These are phyloP conservation scores for Nasonia giraulti DNA, from an alignment of 1,140 invertebrate genomes.

Conservation along the genomic window DNA sequence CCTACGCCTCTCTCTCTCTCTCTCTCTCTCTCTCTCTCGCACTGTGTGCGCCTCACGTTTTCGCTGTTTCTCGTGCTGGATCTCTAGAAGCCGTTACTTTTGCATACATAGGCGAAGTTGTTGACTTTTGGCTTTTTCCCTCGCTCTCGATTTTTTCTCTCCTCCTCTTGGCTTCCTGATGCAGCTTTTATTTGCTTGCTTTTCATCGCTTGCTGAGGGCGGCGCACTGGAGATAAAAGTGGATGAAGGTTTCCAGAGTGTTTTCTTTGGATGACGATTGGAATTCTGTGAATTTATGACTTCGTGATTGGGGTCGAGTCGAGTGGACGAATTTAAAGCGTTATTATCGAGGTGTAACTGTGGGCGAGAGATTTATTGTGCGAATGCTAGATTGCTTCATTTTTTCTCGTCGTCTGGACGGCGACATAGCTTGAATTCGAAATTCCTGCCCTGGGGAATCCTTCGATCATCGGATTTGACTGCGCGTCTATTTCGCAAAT, in stretches of 20 bases:
- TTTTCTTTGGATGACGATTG: too few relatives aligned
- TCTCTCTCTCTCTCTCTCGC: background rate
- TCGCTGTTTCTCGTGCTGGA: background rate
- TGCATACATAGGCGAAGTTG: background rate
- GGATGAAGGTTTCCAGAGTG: too few relatives aligned
- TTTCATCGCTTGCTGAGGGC: too few relatives aligned
- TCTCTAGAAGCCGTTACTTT: background rate
- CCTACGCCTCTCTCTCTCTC: background rate
- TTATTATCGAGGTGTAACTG: too few relatives aligned
- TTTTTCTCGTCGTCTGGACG: background rate
- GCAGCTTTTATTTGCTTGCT: background rate
- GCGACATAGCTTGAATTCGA: too few relatives aligned
- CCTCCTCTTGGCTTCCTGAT: background rate
- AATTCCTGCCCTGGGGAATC: background rate
- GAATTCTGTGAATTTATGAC: too few relatives aligned
- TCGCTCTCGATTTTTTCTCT: background rate
- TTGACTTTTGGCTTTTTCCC: background rate
- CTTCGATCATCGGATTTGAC: conserved; percentile 10
- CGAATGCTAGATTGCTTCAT: background rate
- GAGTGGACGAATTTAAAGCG: too few relatives aligned
- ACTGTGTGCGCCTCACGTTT: background rate
- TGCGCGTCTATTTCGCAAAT: background rate
- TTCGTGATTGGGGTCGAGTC: too few relatives aligned
- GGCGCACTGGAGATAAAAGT: too few relatives aligned
- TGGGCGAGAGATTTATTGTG: too few relatives aligned